These are phyloP conservation scores for Galerucella calmariensis DNA, from an alignment of 2,888 invertebrate genomes.

Conservation along the genomic window DNA sequence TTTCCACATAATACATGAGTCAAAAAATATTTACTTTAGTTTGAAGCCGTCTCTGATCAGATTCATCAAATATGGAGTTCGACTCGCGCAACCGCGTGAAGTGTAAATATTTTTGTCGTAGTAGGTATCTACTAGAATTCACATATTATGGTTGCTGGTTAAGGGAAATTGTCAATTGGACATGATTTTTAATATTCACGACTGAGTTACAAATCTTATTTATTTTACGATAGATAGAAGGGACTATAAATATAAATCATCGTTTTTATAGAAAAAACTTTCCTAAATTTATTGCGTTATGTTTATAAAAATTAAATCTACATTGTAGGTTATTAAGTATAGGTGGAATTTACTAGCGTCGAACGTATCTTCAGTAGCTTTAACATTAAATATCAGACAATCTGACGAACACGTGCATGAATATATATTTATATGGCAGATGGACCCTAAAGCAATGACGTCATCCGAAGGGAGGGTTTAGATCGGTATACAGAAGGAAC, in stretches of 20 bases:
- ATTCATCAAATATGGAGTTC: neutral
- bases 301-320: too few relatives aligned
- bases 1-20: too few relatives aligned
- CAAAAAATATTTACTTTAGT: too few relatives aligned
- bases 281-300: too few relatives aligned
- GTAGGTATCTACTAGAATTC: conserved; percentile 35
- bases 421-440: conserved; percentile 31
- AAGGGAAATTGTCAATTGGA: conserved; percentile 11
- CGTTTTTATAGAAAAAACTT: too few relatives aligned
- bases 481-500: conserved; percentile 5
- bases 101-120: conserved; percentile 48
- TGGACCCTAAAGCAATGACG: conserved; percentile 41
- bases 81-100: conserved; percentile 43
- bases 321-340: neutral
- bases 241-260: too few relatives aligned
- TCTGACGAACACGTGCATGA: conserved; percentile 40
- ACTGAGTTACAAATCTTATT: neutral
- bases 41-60: neutral
- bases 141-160: conserved; percentile 20
- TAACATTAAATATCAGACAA: conserved; percentile 32
- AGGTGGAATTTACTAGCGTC: conserved; percentile 17
- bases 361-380: conserved; percentile 1
- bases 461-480: conserved; percentile 40
- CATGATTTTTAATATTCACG: neutral
- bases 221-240: too few relatives aligned